Conservation (phyloP, 1,140 invertebrate species). For the Branchinecta lindahli region DNA sequence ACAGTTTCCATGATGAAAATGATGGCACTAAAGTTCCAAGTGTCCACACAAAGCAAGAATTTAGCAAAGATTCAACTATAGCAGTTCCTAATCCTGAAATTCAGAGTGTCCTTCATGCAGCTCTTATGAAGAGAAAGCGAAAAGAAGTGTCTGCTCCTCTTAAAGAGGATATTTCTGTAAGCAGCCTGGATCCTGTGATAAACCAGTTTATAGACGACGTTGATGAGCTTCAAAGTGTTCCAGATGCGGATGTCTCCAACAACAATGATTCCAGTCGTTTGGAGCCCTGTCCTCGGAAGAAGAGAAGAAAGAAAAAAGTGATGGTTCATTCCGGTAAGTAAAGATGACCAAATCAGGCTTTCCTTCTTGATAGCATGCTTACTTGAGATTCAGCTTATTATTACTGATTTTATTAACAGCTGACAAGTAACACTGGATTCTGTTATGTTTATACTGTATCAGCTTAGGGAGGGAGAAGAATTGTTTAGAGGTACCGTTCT, state of each 20-base stretch:
- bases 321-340: too few relatives aligned
- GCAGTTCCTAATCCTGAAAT: not conserved
- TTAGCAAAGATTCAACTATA: not conserved
- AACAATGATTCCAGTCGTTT: not conserved
- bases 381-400: too few relatives aligned
- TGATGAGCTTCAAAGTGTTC: not conserved
- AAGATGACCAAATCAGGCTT: too few relatives aligned
- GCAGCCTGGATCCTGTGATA: not conserved
- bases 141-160: not conserved
- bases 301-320: not conserved
- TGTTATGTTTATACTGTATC: too few relatives aligned
- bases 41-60: not conserved
- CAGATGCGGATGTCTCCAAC: not conserved
- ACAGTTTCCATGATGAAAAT: not conserved
- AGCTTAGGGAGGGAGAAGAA: too few relatives aligned
- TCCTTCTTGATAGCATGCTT: too few relatives aligned
- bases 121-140: not conserved
- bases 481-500: too few relatives aligned
- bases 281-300: not conserved
- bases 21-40: not conserved
- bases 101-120: conserved; percentile 7
- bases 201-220: not conserved
- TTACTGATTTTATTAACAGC: too few relatives aligned
- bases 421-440: too few relatives aligned
- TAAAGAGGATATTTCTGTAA: not conserved